Evolutionary conservation across 2,888 invertebrate species (phyloP).

Genomic region (Apamea monoglypha): DNA sequence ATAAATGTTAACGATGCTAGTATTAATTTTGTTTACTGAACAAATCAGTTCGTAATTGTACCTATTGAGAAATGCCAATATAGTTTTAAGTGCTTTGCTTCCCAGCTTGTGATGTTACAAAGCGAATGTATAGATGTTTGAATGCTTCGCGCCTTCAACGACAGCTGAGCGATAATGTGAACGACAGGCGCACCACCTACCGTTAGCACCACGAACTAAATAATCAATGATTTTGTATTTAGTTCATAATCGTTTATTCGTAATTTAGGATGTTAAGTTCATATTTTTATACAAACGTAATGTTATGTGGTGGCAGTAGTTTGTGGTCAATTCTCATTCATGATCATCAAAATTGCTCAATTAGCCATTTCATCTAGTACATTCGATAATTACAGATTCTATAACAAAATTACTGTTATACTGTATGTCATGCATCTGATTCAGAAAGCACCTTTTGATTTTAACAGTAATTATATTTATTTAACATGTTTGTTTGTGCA

Average conservation of each 20-base stretch:
- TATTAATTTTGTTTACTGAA: conserved; percentile 53
- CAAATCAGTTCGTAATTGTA: conserved; percentile 54
- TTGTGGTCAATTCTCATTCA: conserved; percentile 58
- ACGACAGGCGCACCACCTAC: conserved; percentile 34
- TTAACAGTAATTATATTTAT: neutral
- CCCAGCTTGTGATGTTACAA: conserved; percentile 58
- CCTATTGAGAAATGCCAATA: conserved; percentile 69
- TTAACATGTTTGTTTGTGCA: conserved; percentile 27
- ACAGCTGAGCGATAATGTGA: conserved; percentile 49
- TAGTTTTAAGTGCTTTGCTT: conserved; percentile 71
- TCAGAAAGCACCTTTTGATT: neutral
- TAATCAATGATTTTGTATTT: conserved; percentile 52
- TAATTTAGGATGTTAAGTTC: conserved; percentile 61
- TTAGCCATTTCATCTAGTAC: conserved; percentile 61
- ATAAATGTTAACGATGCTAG: conserved; percentile 53
- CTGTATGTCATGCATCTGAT: conserved; percentile 9
- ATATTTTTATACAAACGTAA: conserved; percentile 60
- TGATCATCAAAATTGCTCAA: conserved; percentile 66
- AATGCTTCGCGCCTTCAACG: conserved; percentile 52
- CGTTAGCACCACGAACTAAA: conserved; percentile 51
- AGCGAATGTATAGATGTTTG: conserved; percentile 62
- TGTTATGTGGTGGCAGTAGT: conserved; percentile 51
- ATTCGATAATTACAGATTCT: conserved; percentile 45
- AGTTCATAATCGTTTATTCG: conserved; percentile 57
- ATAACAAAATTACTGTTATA: conserved; percentile 4